Evolutionary conservation across 1,140 invertebrate genomes (phyloP).

Genomic region (Aplysia californica): DNA sequence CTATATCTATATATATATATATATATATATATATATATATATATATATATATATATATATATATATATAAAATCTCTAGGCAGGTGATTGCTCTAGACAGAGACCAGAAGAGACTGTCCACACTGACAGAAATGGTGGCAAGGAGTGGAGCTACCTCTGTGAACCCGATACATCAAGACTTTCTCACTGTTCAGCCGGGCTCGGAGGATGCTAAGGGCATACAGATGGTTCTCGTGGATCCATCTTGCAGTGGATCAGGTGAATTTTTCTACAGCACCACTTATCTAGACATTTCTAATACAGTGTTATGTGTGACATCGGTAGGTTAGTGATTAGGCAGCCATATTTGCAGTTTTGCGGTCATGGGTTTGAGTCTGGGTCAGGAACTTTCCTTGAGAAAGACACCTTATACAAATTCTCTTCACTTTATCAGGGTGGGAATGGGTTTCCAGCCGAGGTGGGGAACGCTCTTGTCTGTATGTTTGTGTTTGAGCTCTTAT

Average conservation of each 20-base stretch:
- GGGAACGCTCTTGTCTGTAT: too few relatives aligned
- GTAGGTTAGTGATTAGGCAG: not conserved
- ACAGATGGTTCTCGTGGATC: conserved; percentile 93
- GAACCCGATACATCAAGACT: conserved; percentile 77
- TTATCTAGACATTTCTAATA: not conserved
- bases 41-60: too few relatives aligned
- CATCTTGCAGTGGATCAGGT: conserved; percentile 96
- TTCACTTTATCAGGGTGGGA: too few relatives aligned
- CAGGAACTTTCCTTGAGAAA: not conserved
- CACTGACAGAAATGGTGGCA: conserved; percentile 57
- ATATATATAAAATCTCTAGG: too few relatives aligned
- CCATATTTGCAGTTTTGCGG: not conserved
- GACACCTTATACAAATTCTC: too few relatives aligned
- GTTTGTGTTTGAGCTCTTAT: too few relatives aligned
- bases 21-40: too few relatives aligned
- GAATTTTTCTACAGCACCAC: conserved; percentile 39
- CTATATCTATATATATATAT: too few relatives aligned
- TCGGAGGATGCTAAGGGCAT: conserved; percentile 75
- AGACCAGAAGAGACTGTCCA: conserved; percentile 76
- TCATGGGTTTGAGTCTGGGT: not conserved
- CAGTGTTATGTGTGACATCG: not conserved
- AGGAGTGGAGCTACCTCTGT: conserved; percentile 77
- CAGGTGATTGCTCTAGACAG: conserved; percentile 87
- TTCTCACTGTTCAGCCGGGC: conserved; percentile 74
- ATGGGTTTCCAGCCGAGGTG: too few relatives aligned